Conservation (phyloP, 64 coral and sea anemone genomes). For the Hydrozoanthus tunicans region DNA sequence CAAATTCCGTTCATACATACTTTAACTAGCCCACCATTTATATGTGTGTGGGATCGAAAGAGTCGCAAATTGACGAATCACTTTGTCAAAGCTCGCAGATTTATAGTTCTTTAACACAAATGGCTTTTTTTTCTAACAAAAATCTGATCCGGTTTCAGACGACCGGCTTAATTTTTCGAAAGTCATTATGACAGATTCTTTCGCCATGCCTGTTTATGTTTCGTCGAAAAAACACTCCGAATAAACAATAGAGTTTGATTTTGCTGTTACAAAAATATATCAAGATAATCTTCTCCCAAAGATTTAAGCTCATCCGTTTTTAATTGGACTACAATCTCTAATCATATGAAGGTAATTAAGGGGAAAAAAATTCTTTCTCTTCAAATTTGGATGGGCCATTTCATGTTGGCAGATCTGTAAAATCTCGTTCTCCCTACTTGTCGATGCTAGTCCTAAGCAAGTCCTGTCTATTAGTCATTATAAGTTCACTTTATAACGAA, state of each 20-base stretch:
- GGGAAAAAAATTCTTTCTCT: neutral
- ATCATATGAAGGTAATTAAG: neutral
- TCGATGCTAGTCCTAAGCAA: too few species aligned
- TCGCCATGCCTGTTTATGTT: neutral
- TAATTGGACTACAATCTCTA: neutral
- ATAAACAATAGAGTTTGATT: neutral
- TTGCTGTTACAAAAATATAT: neutral
- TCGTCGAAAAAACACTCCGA: conserved; percentile 13
- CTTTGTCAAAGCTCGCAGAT: too few species aligned
- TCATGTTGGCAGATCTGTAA: neutral
- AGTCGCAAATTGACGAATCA: neutral
- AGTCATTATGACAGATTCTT: too few species aligned
- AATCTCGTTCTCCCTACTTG: neutral
- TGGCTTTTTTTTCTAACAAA: too few species aligned
- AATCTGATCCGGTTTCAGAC: too few species aligned
- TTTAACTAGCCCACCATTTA: neutral
- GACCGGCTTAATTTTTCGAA: neutral
- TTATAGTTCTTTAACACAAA: too few species aligned
- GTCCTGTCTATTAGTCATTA: too few species aligned
- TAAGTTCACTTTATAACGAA: too few species aligned
- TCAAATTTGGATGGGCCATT: neutral
- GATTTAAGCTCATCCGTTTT: neutral
- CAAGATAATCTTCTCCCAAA: neutral
- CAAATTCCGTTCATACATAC: conserved; percentile 10
- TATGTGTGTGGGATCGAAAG: neutral